phyloP scores from a whole-genome alignment of 2,113 vertebrate genomes.

The Microcebus ravelobensis region DNA sequence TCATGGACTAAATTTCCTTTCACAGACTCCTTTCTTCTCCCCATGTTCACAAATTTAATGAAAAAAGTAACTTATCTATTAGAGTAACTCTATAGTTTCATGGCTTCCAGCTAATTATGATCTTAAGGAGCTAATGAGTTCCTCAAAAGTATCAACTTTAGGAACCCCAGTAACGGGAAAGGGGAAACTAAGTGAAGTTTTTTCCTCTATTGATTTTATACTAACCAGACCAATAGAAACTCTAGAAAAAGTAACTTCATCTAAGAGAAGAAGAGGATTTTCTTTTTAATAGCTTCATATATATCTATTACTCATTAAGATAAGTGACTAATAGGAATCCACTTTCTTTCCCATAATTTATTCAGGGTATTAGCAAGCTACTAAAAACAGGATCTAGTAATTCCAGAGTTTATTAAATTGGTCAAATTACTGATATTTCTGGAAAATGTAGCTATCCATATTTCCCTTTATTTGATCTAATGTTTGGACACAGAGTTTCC shows the following conservation, averaged over 20 bases:
- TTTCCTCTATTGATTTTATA: neutral
- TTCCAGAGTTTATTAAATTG: neutral
- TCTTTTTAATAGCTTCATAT: slow-evolving; percentile 22
- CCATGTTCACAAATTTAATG: neutral
- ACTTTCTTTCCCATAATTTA: neutral
- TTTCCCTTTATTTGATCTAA: neutral
- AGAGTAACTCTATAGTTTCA: neutral
- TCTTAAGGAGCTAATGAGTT: slow-evolving; percentile 25
- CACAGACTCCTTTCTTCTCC: neutral
- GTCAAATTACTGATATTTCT: neutral
- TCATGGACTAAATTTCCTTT: slow-evolving; percentile 18
- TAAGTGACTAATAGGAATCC: neutral
- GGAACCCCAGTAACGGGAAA: slow-evolving; percentile 13
- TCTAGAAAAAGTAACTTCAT: neutral
- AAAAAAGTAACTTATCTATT: neutral
- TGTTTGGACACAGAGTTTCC: neutral
- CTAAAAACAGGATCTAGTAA: neutral
- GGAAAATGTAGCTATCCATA: neutral
- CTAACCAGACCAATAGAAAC: neutral
- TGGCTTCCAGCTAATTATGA: neutral
- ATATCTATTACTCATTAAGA: slow-evolving; percentile 3
- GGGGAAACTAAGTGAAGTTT: neutral
- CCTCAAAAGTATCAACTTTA: slow-evolving; percentile 22
- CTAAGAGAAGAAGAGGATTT: neutral
- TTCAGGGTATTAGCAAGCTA: neutral